These are phyloP conservation scores for Paratilapia polleni DNA, from an alignment of 2,113 vertebrate genomes.

Conservation along the genomic window DNA sequence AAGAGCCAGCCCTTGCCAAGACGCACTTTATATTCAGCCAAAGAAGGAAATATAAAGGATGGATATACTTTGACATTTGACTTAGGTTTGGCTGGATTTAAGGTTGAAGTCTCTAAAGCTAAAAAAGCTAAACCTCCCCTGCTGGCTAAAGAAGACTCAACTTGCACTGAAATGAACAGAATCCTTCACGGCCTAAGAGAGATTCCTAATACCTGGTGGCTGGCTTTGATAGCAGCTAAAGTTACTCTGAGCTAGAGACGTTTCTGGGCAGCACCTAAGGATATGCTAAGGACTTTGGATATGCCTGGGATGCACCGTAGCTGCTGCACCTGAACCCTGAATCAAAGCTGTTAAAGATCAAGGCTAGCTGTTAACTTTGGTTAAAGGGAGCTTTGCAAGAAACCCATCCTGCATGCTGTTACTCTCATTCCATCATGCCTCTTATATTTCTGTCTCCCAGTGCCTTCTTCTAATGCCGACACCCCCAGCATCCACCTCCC, in stretches of 20 bases:
- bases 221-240: constrained; percentile 41
- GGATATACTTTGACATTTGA: background rate
- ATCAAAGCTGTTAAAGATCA: constrained; percentile 49
- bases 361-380: constrained; percentile 42
- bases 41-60: background rate
- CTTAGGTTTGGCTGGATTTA: constrained; percentile 11
- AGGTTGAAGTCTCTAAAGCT: constrained; percentile 4
- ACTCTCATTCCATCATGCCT: constrained; percentile 15
- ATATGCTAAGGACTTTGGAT: constrained; percentile 37
- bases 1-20: too few species aligned
- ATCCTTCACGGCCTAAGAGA: constrained; percentile 32
- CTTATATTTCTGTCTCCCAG: constrained; percentile 47
- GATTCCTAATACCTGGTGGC: constrained; percentile 40
- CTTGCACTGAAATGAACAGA: constrained; percentile 44
- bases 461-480: constrained; percentile 1
- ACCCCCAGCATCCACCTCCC: background rate
- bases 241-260: constrained; percentile 43
- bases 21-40: background rate
- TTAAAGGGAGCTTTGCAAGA: constrained; percentile 44
- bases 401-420: constrained; percentile 15
- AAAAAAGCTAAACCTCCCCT: constrained; percentile 5
- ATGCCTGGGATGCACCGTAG: constrained; percentile 15
- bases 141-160: constrained; percentile 13
- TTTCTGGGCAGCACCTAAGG: constrained; percentile 31
- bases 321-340: background rate